Percentiles rank a stretch among this genome's conserved stretches.
These are phyloP conservation scores for Gavia stellata DNA, from an alignment of 2,113 vertebrate genomes.

Conservation along the genomic window DNA sequence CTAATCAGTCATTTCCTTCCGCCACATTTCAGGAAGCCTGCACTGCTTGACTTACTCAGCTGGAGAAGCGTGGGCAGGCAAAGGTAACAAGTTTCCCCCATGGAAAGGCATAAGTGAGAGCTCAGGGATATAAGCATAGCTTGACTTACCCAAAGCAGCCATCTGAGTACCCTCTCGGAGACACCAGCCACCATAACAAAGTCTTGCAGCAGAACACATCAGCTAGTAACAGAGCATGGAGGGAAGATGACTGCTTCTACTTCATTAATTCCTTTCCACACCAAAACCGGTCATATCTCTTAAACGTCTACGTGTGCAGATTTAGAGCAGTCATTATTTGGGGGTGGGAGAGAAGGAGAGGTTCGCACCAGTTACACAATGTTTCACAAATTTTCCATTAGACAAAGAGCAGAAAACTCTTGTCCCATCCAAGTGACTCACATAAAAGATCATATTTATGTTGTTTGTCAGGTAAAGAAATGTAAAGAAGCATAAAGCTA, in stretches of 20 bases:
- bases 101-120: background rate
- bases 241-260: background rate
- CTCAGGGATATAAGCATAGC: background rate
- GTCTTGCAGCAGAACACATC: background rate
- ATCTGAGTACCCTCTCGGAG: background rate
- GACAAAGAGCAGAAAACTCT: background rate
- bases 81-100: background rate
- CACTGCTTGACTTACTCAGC: background rate
- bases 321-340: background rate
- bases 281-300: background rate
- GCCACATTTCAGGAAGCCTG: background rate
- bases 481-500: background rate
- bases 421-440: background rate
- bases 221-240: background rate
- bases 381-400: background rate
- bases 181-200: background rate
- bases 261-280: background rate
- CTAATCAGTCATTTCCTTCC: background rate
- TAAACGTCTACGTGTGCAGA: background rate
- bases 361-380: background rate
- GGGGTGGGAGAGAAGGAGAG: background rate
- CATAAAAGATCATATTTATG: background rate
- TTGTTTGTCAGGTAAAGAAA: background rate
- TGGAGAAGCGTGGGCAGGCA: background rate
- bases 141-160: background rate